Conservation (phyloP, 1,140 invertebrate genomes). For the Drosophila chauvacae region DNA sequence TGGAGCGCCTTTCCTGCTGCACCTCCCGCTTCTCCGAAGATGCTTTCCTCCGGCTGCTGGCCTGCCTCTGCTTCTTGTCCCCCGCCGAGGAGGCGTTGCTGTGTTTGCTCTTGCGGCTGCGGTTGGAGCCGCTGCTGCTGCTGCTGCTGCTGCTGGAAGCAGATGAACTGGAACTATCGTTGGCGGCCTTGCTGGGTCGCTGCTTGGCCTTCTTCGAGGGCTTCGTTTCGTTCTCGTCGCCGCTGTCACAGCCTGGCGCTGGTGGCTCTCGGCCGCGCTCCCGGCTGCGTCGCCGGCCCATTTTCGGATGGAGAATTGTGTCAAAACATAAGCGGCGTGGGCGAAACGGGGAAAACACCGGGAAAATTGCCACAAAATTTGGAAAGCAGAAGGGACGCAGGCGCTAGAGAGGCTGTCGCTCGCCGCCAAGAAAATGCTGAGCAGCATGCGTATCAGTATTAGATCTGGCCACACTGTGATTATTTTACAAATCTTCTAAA, state of each 20-base stretch:
- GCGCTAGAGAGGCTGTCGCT: neutral
- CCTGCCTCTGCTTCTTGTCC: slow-evolving; percentile 23
- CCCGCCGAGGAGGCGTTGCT: neutral
- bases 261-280: slow-evolving; percentile 22
- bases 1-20: slow-evolving; percentile 17
- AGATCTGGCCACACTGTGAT: neutral
- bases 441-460: neutral
- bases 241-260: slow-evolving; percentile 5
- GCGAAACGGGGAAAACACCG: neutral
- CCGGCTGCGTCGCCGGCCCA: slow-evolving; percentile 31
- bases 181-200: slow-evolving; percentile 3
- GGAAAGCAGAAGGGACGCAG: slow-evolving; percentile 7
- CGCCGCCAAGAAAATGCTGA: neutral
- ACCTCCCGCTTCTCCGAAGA: slow-evolving; percentile 8
- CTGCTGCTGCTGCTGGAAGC: slow-evolving; percentile 6
- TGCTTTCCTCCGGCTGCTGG: slow-evolving; percentile 1
- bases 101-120: neutral
- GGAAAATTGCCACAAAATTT: slow-evolving; percentile 5
- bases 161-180: slow-evolving; percentile 15
- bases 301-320: neutral
- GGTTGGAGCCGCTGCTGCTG: neutral
- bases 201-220: slow-evolving; percentile 4
- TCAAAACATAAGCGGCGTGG: slow-evolving; percentile 6
- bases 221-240: slow-evolving; percentile 7
- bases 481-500: too few relatives aligned